Conservation (phyloP, 2,113 vertebrate species). For the Pterocles gutturalis region DNA sequence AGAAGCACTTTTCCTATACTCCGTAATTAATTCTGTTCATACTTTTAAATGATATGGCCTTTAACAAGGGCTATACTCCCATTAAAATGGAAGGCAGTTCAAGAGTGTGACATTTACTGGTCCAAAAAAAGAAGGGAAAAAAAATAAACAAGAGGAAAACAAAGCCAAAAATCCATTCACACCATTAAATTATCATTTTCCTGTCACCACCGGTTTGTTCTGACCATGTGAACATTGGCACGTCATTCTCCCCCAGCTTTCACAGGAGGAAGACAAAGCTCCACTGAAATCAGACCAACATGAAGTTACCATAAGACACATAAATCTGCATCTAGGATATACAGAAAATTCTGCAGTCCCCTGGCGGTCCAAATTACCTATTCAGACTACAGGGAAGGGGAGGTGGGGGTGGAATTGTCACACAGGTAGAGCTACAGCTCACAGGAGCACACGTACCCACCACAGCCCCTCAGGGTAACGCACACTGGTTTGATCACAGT, state of each 20-base stretch:
- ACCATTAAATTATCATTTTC: neutral
- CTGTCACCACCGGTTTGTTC: neutral
- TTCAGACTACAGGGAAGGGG: neutral
- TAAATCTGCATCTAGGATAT: neutral
- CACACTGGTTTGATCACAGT: accelerated
- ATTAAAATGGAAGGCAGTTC: slow-evolving; percentile 43
- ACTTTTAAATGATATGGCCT: neutral
- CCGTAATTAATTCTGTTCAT: slow-evolving; percentile 58
- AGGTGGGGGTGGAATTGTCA: neutral
- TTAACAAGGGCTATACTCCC: neutral
- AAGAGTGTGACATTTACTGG: neutral
- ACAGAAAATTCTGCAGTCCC: neutral
- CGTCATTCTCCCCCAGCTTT: neutral
- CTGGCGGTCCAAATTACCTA: neutral
- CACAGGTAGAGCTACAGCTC: neutral
- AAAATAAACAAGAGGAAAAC: neutral
- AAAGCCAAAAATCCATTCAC: slow-evolving; percentile 25
- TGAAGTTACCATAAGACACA: neutral
- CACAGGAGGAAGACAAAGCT: neutral
- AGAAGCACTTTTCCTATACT: neutral
- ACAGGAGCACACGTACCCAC: neutral
- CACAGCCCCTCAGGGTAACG: neutral
- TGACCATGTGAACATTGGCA: neutral
- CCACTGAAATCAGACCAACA: neutral
- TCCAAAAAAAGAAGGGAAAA: neutral